Evolutionary conservation across 2,797 vertebrate species (phyloP), one percentile per base, ranked within the genome.

Genomic region (Toxotes lorentzi): DNA sequence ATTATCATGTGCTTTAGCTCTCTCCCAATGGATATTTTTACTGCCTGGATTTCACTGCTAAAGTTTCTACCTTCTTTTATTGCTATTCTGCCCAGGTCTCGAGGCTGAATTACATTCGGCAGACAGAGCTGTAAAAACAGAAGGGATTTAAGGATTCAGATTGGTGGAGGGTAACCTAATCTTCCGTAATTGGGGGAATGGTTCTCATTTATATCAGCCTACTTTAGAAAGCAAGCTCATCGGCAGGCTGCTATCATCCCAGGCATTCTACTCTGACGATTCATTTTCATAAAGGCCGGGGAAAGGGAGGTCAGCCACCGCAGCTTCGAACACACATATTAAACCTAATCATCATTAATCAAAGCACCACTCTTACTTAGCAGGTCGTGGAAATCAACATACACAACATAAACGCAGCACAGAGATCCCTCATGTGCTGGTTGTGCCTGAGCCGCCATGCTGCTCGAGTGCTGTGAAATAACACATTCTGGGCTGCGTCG

Each of bases 111-210:
- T 84, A 79, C 80, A 90, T 93, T 91, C 86, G 58, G 76, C 79
- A 92, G 86, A 86, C 90, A 84, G 88, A 86, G 90, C 91, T 88
- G 89, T 87, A 88, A 91, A 91, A 93, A 93, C 90, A 89, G 81
- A 72, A 82, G 89, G 90, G 93, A 91, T 91, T 93, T 92, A 91
- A 91, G 89, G 90, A 89, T 91, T 90, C 85, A 89, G 89, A 91
- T 88, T 88, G 91, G 90, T 87, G 88, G 89, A 91, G 90, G 89
- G 91, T 81, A 88, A 89, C 88, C 90, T 94, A 90, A 94, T 93
- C 93, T 93, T 81, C 86, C 77, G 67, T 93, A 93, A 94, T 94
- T 93, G 89, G 88, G 80, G 87, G 89, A 88, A 91, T 86, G 88
- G 86, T 90, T 90, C 90, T 91, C 92, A 91, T 93, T 93, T 91